Evolutionary conservation across 2,113 vertebrate species (phyloP).

Genomic region (Sialia sialis): DNA sequence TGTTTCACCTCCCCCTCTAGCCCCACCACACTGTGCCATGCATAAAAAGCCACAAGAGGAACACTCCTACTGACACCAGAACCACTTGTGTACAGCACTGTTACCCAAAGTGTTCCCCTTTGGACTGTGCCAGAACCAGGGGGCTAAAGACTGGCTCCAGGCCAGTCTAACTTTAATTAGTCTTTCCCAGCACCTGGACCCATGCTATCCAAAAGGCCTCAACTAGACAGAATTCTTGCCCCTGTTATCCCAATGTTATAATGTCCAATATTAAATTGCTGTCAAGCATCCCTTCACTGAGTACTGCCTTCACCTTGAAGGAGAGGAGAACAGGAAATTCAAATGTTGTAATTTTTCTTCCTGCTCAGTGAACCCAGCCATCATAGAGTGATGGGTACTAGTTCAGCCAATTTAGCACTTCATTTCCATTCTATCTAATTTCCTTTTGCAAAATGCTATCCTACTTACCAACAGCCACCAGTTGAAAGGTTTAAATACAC

Average conservation of each 20-base stretch:
- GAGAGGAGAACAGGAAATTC: background rate
- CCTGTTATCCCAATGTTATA: background rate
- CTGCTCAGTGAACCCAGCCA: background rate
- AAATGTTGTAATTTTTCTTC: background rate
- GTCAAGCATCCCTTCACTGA: background rate
- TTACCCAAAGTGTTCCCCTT: background rate
- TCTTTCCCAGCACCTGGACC: background rate
- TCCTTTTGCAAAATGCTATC: background rate
- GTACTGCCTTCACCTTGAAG: background rate
- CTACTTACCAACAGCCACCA: background rate
- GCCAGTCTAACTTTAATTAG: constrained; percentile 8
- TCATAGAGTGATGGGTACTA: background rate
- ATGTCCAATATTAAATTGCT: background rate
- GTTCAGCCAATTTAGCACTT: background rate
- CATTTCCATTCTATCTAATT: background rate
- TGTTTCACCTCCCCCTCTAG: background rate
- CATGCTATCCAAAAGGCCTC: background rate
- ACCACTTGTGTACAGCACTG: background rate
- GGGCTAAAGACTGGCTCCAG: background rate
- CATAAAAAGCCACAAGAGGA: background rate
- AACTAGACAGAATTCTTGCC: background rate
- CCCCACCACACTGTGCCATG: background rate
- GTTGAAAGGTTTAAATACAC: background rate
- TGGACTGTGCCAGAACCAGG: background rate
- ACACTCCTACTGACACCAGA: background rate